These are phyloP conservation scores for Poecilobothrus nobilitatus DNA, from an alignment of 2,888 invertebrate species.

Conservation along the genomic window DNA sequence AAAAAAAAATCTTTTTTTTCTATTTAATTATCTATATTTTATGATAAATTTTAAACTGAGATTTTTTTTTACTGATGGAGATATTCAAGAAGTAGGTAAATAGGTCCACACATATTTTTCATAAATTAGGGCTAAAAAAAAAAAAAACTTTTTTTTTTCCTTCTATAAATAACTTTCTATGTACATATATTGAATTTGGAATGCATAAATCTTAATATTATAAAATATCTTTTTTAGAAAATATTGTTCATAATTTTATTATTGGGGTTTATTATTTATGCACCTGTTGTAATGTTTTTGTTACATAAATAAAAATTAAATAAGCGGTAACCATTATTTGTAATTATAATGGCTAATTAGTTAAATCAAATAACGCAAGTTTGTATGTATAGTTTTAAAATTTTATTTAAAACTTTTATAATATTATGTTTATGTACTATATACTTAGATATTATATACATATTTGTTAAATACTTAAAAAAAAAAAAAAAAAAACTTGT, in stretches of 20 bases:
- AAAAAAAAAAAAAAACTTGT: no score
- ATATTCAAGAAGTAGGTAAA: not conserved
- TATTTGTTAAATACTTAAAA: no score
- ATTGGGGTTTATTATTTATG: not conserved
- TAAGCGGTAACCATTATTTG: no score
- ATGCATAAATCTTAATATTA: not conserved
- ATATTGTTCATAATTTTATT: not conserved
- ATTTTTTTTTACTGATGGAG: not conserved
- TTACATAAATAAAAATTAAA: not conserved
- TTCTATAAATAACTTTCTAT: constrained; percentile 6
- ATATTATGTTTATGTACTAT: no score
- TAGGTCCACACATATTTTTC: not conserved
- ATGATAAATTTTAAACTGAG: not conserved
- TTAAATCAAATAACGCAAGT: no score
- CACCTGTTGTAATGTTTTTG: not conserved
- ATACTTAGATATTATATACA: no score
- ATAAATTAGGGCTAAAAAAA: not conserved
- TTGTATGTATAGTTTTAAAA: no score
- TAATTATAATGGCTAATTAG: no score
- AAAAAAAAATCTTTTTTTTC: not conserved
- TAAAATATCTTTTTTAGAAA: not conserved
- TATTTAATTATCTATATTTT: not conserved
- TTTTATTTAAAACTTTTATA: no score
- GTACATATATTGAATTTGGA: not conserved
- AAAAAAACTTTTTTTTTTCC: no score